phyloP scores from a whole-genome alignment of 2,888 invertebrate species.

The Scaptomyza polygonia region DNA sequence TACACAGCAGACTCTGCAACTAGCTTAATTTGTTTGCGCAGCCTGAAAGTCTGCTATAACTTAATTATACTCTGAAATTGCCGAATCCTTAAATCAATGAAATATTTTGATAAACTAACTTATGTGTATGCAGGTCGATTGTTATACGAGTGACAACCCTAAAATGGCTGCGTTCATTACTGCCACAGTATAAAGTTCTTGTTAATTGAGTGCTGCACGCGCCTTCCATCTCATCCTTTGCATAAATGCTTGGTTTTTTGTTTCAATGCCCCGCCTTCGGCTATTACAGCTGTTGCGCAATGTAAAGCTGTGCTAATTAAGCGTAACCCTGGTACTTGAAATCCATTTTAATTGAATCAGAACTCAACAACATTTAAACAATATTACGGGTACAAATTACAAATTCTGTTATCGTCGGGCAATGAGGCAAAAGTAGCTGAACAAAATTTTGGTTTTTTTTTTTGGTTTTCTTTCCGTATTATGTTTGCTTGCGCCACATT shows the following conservation, averaged over 20 bases:
- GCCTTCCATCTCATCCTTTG: conserved; percentile 19
- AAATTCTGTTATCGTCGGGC: conserved; percentile 61
- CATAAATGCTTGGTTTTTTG: conserved; percentile 11
- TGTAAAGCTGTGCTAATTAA: conserved; percentile 63
- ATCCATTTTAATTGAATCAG: conserved; percentile 72
- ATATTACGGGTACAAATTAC: conserved; percentile 62
- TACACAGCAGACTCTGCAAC: not conserved
- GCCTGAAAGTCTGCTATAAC: conserved; percentile 30
- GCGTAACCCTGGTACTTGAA: conserved; percentile 53
- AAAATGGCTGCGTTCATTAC: conserved; percentile 17
- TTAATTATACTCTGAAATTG: too few species aligned
- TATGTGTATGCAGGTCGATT: conserved; percentile 14
- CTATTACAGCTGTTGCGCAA: conserved; percentile 10
- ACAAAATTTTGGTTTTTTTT: conserved; percentile 41
- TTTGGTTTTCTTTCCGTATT: not conserved
- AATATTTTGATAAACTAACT: too few species aligned
- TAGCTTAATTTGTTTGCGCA: conserved; percentile 28
- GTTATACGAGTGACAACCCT: too few species aligned
- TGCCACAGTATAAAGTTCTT: conserved; percentile 7
- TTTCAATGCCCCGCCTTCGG: conserved; percentile 12
- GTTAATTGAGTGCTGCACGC: conserved; percentile 38
- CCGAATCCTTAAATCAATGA: too few species aligned
- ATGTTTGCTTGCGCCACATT: conserved; percentile 67
- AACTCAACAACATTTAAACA: conserved; percentile 57
- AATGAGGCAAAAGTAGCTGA: conserved; percentile 63